A percentile compares a stretch with the other conserved stretches of the same genome.
phyloP scores from a whole-genome alignment of 23 tunicate genomes.

The Botrylloides violaceus region DNA sequence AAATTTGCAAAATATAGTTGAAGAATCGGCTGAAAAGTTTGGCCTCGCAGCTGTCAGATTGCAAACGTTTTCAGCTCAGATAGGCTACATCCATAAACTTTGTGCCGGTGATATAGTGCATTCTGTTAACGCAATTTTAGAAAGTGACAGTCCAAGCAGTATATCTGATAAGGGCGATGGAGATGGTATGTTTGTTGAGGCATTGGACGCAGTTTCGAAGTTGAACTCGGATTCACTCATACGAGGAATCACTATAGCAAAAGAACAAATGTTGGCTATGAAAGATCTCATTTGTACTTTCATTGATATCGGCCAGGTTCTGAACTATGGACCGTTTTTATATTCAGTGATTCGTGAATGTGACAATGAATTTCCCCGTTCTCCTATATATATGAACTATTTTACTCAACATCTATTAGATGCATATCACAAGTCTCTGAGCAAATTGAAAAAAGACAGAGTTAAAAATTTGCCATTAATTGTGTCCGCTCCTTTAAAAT shows the following conservation, averaged over 20 bases:
- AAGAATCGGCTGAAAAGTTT: constrained; percentile 87
- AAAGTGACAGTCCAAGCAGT: constrained; percentile 19
- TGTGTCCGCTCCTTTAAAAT: constrained; percentile 58
- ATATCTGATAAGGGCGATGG: background rate
- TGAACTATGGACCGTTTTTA: constrained; percentile 84
- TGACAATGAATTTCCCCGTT: constrained; percentile 47
- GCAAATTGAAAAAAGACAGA: constrained; percentile 70
- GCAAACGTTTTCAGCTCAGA: constrained; percentile 78
- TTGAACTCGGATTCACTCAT: constrained; percentile 14
- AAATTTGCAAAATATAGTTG: constrained; percentile 47
- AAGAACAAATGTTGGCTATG: constrained; percentile 62
- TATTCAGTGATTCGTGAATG: constrained; percentile 75
- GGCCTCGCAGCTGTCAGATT: constrained; percentile 57
- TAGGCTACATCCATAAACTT: constrained; percentile 65
- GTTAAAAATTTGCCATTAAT: constrained; percentile 69
- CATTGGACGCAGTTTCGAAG: constrained; percentile 5
- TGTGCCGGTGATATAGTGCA: constrained; percentile 46
- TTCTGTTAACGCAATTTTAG: constrained; percentile 53
- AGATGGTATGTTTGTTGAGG: constrained; percentile 40
- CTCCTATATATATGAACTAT: constrained; percentile 48
- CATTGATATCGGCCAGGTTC: constrained; percentile 66
- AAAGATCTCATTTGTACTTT: constrained; percentile 55
- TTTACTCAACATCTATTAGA: constrained; percentile 62
- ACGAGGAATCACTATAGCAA: constrained; percentile 65
- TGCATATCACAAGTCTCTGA: constrained; percentile 51